phyloP scores from a whole-genome alignment of 2,888 invertebrate genomes.

The Notodonta ziczac region DNA sequence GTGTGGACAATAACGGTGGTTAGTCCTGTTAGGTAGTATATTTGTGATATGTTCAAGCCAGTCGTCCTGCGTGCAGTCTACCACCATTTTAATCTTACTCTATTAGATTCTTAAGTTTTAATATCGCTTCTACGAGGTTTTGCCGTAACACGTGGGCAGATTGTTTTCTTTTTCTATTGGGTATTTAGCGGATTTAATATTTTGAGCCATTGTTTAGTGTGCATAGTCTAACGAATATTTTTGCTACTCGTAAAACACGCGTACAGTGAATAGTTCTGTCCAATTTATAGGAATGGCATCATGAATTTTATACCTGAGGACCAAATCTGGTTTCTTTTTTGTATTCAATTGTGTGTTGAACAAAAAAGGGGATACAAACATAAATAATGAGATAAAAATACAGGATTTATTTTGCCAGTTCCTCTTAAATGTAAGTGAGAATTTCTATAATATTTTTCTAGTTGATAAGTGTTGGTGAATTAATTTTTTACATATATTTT shows the following conservation, averaged over 20 bases:
- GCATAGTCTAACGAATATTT: constrained; percentile 80
- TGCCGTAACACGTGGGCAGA: constrained; percentile 61
- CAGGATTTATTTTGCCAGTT: constrained; percentile 84
- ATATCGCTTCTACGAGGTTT: constrained; percentile 71
- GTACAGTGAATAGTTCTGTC: constrained; percentile 69
- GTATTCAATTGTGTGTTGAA: constrained; percentile 61
- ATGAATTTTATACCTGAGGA: constrained; percentile 77
- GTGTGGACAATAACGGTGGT: constrained; percentile 80
- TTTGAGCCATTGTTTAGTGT: constrained; percentile 78
- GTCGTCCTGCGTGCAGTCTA: constrained; percentile 46
- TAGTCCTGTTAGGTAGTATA: constrained; percentile 57
- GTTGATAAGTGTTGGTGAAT: constrained; percentile 80
- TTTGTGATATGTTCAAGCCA: constrained; percentile 67
- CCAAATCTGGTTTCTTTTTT: constrained; percentile 71
- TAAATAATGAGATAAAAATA: constrained; percentile 48
- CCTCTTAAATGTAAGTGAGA: constrained; percentile 84
- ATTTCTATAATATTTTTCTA: constrained; percentile 83
- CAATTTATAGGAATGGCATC: constrained; percentile 79
- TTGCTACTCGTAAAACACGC: constrained; percentile 73
- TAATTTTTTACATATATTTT: constrained; percentile 66
- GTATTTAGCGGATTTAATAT: constrained; percentile 80
- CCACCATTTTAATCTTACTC: constrained; percentile 71
- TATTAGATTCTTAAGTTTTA: constrained; percentile 74
- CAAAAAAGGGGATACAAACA: constrained; percentile 34
- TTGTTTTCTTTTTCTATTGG: constrained; percentile 68